A percentile compares a stretch with the other conserved stretches of the same genome.
Conservation (phyloP, 2,113 vertebrate species). For the Sciurus niger region DNA sequence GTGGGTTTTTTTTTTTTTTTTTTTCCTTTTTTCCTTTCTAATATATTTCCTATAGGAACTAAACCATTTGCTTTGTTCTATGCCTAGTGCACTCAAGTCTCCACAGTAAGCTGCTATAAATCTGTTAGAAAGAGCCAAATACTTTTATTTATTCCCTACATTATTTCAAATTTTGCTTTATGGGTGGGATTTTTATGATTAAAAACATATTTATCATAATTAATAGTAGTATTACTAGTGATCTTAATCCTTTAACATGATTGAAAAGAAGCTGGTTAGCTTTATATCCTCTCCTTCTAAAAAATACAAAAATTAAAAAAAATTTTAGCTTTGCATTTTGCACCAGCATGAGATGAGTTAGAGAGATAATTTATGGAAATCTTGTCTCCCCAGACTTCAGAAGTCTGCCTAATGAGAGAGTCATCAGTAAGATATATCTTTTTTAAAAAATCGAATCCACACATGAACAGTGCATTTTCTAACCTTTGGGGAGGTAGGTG, state of each 20-base stretch:
- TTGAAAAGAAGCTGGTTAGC: slow-evolving; percentile 29
- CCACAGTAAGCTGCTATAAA: slow-evolving; percentile 84
- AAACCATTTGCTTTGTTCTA: slow-evolving; percentile 87
- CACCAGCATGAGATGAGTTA: slow-evolving; percentile 63
- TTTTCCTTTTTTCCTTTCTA: slow-evolving; percentile 69
- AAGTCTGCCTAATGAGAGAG: slow-evolving; percentile 79
- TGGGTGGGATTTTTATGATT: neutral
- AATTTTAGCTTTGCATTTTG: slow-evolving; percentile 65
- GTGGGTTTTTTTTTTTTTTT: slow-evolving; percentile 65
- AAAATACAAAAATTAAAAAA: slow-evolving; percentile 4
- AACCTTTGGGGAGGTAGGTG: slow-evolving; percentile 49
- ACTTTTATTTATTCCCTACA: slow-evolving; percentile 66
- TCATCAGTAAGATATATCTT: slow-evolving; percentile 76
- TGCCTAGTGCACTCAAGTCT: slow-evolving; percentile 74
- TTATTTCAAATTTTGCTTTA: slow-evolving; percentile 73
- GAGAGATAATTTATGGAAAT: slow-evolving; percentile 78
- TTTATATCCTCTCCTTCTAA: slow-evolving; percentile 31
- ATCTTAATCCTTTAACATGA: slow-evolving; percentile 69
- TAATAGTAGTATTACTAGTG: slow-evolving; percentile 66
- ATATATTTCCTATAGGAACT: slow-evolving; percentile 90
- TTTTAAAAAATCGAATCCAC: neutral
- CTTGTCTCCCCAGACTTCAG: slow-evolving; percentile 68
- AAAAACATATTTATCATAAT: slow-evolving; percentile 77
- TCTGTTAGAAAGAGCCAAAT: slow-evolving; percentile 82
- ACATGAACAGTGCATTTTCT: slow-evolving; percentile 53